Percentiles rank a stretch among this genome's conserved stretches.
phyloP scores from a whole-genome alignment of 1,140 invertebrate species.

The Chymomyza costata region DNA sequence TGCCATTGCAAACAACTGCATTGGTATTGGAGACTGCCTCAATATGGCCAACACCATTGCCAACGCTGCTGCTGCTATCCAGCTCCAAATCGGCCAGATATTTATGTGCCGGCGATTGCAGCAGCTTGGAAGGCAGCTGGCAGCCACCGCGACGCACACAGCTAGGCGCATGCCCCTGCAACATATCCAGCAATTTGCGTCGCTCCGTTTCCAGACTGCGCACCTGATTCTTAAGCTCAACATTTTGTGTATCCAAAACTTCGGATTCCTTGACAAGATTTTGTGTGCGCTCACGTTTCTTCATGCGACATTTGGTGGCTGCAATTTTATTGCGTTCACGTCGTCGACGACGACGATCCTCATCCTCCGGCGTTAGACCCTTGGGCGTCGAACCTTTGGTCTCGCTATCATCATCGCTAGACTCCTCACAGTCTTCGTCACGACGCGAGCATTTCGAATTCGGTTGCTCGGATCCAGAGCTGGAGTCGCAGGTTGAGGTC shows the following conservation, averaged over 20 bases:
- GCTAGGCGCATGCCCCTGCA: constrained; percentile 78
- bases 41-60: constrained; percentile 3
- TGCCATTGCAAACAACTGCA: constrained; percentile 12
- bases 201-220: constrained; percentile 81
- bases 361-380: constrained; percentile 90
- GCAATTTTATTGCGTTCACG: constrained; percentile 96
- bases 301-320: constrained; percentile 95
- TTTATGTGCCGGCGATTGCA: constrained; percentile 64
- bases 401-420: constrained; percentile 65
- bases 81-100: constrained; percentile 58
- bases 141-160: constrained; percentile 77
- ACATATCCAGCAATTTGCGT: constrained; percentile 80
- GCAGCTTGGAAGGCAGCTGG: constrained; percentile 51
- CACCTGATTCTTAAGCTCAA: constrained; percentile 88
- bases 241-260: constrained; percentile 89
- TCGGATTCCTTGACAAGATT: constrained; percentile 92
- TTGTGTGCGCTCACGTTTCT: constrained; percentile 92
- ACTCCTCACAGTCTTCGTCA: constrained; percentile 65
- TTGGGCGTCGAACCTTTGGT: constrained; percentile 57
- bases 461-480: constrained; percentile 77
- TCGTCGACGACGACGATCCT: constrained; percentile 87
- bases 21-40: constrained; percentile 5
- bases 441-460: constrained; percentile 68
- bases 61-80: constrained; percentile 16
- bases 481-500: constrained; percentile 80